These are phyloP conservation scores for Tetranychus piercei DNA, from an alignment of 2,888 invertebrate species.

Conservation along the genomic window DNA sequence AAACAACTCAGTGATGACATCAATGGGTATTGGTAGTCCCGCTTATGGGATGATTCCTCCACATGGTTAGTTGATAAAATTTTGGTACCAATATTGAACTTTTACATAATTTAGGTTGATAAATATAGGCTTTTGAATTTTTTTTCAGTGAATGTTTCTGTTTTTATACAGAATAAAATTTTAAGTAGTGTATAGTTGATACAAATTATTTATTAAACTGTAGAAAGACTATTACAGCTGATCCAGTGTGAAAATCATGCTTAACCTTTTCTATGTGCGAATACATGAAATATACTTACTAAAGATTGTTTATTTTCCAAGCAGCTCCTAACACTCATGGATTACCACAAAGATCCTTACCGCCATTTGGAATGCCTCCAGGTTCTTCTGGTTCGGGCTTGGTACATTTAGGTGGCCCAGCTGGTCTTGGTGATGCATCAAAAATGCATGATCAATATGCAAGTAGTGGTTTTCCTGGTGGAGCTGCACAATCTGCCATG, in stretches of 20 bases:
- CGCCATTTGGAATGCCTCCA: not conserved
- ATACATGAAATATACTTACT: too few relatives aligned
- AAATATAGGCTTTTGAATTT: too few relatives aligned
- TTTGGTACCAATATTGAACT: too few relatives aligned
- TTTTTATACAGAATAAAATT: too few relatives aligned
- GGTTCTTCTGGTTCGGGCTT: not conserved
- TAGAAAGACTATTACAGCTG: too few relatives aligned
- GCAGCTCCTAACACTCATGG: not conserved
- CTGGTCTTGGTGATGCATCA: not conserved
- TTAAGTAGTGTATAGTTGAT: too few relatives aligned
- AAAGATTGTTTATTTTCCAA: not conserved
- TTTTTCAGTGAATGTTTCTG: too few relatives aligned
- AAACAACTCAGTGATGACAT: slow-evolving; percentile 14
- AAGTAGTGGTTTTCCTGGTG: not conserved
- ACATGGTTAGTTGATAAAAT: not conserved
- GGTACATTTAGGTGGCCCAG: not conserved
- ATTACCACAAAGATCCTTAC: not conserved
- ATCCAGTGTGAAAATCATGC: too few relatives aligned
- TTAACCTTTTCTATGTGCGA: too few relatives aligned
- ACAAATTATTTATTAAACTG: too few relatives aligned
- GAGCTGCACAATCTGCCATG: not conserved
- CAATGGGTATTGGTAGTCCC: slow-evolving; percentile 5
- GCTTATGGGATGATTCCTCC: not conserved
- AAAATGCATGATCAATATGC: slow-evolving; percentile 12
- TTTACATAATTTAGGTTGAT: too few relatives aligned